Base-by-base conservation (phyloP, 53 echinoderm and acorn worm genomes). In the Holothuria scabra region DNA sequence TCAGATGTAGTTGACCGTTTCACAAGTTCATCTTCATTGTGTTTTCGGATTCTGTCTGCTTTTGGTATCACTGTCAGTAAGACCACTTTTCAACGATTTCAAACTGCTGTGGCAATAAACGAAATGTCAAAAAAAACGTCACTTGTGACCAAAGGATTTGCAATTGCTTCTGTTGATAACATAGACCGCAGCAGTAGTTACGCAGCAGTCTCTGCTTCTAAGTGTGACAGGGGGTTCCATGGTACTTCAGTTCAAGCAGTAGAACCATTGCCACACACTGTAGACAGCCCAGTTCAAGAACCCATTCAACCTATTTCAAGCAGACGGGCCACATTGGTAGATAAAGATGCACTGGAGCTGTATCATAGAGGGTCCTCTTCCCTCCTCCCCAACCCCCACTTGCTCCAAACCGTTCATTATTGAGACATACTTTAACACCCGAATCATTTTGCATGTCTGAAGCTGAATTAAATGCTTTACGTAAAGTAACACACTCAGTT, bases 401-500 rank as follows among this genome's bases (percentile, higher is more conserved):
- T 5, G 10, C 10, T 7, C 44, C 44, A 44, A 44, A 44, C 6
- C 44, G 44, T 5, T 44, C 44, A n/a, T n/a, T n/a, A n/a, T n/a
- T n/a, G n/a, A n/a, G n/a, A 11, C 14, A n/a, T n/a, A n/a, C n/a
- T n/a, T n/a, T n/a, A n/a, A n/a, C n/a, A n/a, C n/a, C n/a, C n/a
- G n/a, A n/a, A 21, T 74, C 74, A 5, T 74, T 74, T 46, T 74
- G 21, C 2, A 6, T 74, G 11, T 46, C 46, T 44, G 74, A 74
- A 12, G 68, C 26, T 8, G 74, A 74, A 44, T 4, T 10, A 5
- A 19, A 38, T 19, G 74, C 74, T 44, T 20, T 44, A 1, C 10
- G 8, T 3, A 5, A 22, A 1, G 20, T 74, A 48, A 74, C 38
- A 23, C 16, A 6, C 6, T 13, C 14, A 20, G 20, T 41, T 12